Conservation (phyloP, 2,113 vertebrate species). For the Reinhardtius hippoglossoides region DNA sequence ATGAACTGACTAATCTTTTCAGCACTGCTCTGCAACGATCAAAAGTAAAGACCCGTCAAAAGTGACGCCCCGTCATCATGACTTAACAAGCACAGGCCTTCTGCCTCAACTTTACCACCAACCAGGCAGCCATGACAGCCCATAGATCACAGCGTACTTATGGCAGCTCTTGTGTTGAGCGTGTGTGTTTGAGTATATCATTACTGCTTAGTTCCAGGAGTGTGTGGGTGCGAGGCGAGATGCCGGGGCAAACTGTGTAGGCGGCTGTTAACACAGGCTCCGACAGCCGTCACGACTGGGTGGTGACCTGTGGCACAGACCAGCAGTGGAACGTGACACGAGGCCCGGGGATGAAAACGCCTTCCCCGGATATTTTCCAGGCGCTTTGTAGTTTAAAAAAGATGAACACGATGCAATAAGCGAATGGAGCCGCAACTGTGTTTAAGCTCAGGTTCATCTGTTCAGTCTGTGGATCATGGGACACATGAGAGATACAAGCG, state of each 20-base stretch:
- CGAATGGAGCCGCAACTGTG: not conserved
- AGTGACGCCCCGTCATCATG: slow-evolving; percentile 24
- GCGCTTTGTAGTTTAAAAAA: slow-evolving; percentile 12
- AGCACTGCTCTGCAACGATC: not conserved
- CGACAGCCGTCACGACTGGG: slow-evolving; percentile 61
- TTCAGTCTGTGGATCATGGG: not conserved
- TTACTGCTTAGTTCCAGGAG: slow-evolving; percentile 49
- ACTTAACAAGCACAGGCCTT: slow-evolving; percentile 31
- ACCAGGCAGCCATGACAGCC: slow-evolving; percentile 57
- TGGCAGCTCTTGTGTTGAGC: slow-evolving; percentile 48
- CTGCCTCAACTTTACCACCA: slow-evolving; percentile 47
- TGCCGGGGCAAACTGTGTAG: slow-evolving; percentile 55
- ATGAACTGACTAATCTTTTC: not conserved
- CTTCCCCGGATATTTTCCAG: slow-evolving; percentile 6
- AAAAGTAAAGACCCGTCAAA: slow-evolving; percentile 21
- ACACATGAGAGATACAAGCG: slow-evolving; percentile 29
- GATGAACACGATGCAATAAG: not conserved
- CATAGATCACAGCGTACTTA: slow-evolving; percentile 69
- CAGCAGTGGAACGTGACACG: slow-evolving; percentile 14
- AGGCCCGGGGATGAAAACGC: slow-evolving; percentile 1
- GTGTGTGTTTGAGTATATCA: slow-evolving; percentile 60
- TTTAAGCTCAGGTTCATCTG: not conserved
- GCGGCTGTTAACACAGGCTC: slow-evolving; percentile 71
- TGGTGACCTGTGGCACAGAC: slow-evolving; percentile 65
- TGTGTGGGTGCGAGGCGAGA: slow-evolving; percentile 68